A percentile compares a stretch with the other conserved stretches of the same genome.
Conservation (phyloP, 2,797 vertebrate genomes). For the Lacerta agilis region DNA sequence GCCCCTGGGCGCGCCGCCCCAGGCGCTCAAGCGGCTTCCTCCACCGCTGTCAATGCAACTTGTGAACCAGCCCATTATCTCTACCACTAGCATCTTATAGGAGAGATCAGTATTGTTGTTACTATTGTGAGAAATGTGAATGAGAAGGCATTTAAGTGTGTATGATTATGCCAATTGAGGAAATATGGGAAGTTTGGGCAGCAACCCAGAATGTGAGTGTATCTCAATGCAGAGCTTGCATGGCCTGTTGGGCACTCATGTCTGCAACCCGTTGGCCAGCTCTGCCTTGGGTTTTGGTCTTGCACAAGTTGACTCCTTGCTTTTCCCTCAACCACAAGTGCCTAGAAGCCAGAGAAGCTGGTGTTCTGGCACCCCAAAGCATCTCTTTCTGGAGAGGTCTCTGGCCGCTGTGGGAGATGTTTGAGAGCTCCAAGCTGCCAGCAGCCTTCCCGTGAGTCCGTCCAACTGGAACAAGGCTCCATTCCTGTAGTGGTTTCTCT, state of each 20-base stretch:
- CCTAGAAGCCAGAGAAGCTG: neutral
- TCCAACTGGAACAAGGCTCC: neutral
- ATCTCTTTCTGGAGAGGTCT: rapidly evolving
- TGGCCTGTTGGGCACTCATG: neutral
- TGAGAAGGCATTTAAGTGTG: rapidly evolving
- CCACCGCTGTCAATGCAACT: no score
- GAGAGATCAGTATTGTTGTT: neutral
- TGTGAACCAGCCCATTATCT: no score
- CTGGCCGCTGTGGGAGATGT: neutral
- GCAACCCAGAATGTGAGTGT: neutral
- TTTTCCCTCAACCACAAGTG: neutral
- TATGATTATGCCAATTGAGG: neutral
- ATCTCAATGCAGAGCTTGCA: no score
- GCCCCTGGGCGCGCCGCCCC: no score
- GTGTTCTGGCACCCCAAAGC: conserved; percentile 18
- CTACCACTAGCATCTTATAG: neutral
- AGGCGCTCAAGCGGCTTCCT: no score
- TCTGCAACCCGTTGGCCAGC: rapidly evolving
- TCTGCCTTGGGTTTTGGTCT: neutral
- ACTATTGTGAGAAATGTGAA: neutral
- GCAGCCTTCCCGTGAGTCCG: neutral
- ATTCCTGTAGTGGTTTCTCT: neutral
- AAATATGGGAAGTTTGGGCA: neutral
- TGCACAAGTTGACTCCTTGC: rapidly evolving
- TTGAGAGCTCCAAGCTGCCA: neutral